These are phyloP conservation scores for Baccha elongata DNA, from an alignment of 2,888 invertebrate species.

Conservation along the genomic window DNA sequence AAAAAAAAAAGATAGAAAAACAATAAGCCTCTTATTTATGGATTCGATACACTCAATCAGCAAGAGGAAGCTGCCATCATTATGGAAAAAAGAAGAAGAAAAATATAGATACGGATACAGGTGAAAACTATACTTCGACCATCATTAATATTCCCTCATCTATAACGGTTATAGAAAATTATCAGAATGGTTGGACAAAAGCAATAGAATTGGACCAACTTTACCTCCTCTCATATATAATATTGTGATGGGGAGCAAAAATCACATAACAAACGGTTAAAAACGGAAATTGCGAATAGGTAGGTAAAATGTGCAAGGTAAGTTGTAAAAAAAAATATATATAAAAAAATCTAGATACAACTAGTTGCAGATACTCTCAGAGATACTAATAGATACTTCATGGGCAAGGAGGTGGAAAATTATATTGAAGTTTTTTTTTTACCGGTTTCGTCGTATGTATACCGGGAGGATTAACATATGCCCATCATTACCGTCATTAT, in stretches of 20 bases:
- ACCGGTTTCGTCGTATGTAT: slow-evolving; percentile 15
- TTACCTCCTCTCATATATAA: not conserved
- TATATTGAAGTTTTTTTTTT: slow-evolving; percentile 45
- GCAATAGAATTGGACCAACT: slow-evolving; percentile 45
- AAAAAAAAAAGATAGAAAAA: slow-evolving; percentile 12
- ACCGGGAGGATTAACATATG: slow-evolving; percentile 59
- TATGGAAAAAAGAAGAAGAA: slow-evolving; percentile 30
- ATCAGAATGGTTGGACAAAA: slow-evolving; percentile 38
- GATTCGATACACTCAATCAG: slow-evolving; percentile 43
- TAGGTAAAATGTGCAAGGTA: slow-evolving; percentile 36
- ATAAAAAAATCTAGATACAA: slow-evolving; percentile 23
- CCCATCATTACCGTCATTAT: slow-evolving; percentile 54
- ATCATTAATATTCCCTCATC: slow-evolving; percentile 24
- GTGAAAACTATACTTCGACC: slow-evolving; percentile 52
- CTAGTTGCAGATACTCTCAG: slow-evolving; percentile 4
- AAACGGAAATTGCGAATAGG: slow-evolving; percentile 55
- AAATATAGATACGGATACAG: slow-evolving; percentile 40
- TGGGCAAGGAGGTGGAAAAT: slow-evolving; percentile 29
- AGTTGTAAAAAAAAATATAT: slow-evolving; percentile 22
- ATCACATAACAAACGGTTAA: slow-evolving; percentile 36
- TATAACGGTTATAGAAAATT: slow-evolving; percentile 39
- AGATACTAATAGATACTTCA: slow-evolving; percentile 29
- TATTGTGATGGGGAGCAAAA: slow-evolving; percentile 2
- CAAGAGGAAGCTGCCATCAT: slow-evolving; percentile 58
- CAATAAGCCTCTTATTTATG: slow-evolving; percentile 61